Percentiles rank a stretch among this genome's conserved stretches.
These are phyloP conservation scores for Yponomeuta cagnagella DNA, from an alignment of 2,888 invertebrate species.

Conservation along the genomic window DNA sequence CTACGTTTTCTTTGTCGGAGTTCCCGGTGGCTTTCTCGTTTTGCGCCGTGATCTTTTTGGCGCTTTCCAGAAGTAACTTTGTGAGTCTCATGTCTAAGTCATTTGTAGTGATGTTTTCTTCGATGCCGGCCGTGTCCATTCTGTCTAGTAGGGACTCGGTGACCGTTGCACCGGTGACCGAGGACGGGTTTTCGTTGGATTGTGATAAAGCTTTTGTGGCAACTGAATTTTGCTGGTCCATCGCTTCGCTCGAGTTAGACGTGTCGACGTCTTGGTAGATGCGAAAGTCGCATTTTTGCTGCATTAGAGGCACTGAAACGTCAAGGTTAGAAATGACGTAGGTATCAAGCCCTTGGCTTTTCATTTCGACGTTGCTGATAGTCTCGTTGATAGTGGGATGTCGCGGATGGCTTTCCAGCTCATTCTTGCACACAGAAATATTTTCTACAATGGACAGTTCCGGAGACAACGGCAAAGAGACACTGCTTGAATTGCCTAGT, in stretches of 20 bases:
- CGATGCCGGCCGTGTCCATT: slow-evolving; percentile 37
- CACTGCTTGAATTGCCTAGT: slow-evolving; percentile 44
- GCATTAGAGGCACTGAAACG: slow-evolving; percentile 52
- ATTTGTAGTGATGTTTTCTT: slow-evolving; percentile 37
- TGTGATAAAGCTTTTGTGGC: slow-evolving; percentile 3
- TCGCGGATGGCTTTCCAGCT: slow-evolving; percentile 28
- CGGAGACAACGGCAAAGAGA: slow-evolving; percentile 56
- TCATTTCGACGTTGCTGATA: slow-evolving; percentile 26
- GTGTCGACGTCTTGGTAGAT: neutral
- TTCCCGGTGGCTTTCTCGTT: slow-evolving; percentile 20
- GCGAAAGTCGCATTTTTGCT: slow-evolving; percentile 35
- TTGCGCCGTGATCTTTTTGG: slow-evolving; percentile 38
- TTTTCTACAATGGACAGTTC: slow-evolving; percentile 63
- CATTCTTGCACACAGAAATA: slow-evolving; percentile 45
- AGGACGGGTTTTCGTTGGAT: neutral
- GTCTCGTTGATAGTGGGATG: slow-evolving; percentile 38
- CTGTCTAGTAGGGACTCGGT: slow-evolving; percentile 44
- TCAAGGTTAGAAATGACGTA: slow-evolving; percentile 43
- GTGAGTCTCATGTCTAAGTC: slow-evolving; percentile 48
- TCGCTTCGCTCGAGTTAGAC: neutral
- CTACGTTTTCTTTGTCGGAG: slow-evolving; percentile 22
- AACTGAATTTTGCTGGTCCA: neutral
- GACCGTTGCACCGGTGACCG: slow-evolving; percentile 21
- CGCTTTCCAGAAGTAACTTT: slow-evolving; percentile 54
- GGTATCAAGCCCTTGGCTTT: slow-evolving; percentile 29